phyloP scores from a whole-genome alignment of 2,888 invertebrate genomes.

The Pyralis farinalis region DNA sequence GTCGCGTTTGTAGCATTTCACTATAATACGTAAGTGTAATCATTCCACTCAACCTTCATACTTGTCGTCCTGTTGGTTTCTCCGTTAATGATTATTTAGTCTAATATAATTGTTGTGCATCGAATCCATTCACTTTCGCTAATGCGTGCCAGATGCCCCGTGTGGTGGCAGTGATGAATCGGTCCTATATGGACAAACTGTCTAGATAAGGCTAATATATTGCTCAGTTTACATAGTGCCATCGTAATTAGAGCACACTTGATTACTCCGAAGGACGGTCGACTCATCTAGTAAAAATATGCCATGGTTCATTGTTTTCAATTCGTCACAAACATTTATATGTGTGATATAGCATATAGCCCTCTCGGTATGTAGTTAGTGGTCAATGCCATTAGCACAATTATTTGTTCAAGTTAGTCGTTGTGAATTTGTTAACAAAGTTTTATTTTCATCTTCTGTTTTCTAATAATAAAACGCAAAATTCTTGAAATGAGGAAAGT shows the following conservation, averaged over 20 bases:
- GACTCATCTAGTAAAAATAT: slow-evolving; percentile 35
- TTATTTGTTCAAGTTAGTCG: too few species aligned
- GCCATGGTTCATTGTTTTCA: slow-evolving; percentile 29
- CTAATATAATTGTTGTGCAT: slow-evolving; percentile 27
- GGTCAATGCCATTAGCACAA: too few species aligned
- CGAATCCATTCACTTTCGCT: slow-evolving; percentile 57
- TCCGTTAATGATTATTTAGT: neutral
- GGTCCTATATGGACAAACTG: slow-evolving; percentile 57
- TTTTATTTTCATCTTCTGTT: too few species aligned
- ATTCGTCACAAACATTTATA: neutral
- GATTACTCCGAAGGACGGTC: slow-evolving; percentile 39
- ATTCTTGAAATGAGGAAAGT: too few species aligned
- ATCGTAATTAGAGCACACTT: slow-evolving; percentile 48
- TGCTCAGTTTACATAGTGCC: slow-evolving; percentile 42
- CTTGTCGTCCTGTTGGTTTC: neutral
- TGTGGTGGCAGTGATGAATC: slow-evolving; percentile 67
- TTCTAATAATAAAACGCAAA: too few species aligned
- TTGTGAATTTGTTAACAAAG: neutral
- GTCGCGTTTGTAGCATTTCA: too few species aligned
- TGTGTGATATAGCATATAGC: too few species aligned
- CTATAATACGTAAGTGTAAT: too few species aligned
- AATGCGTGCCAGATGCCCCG: slow-evolving; percentile 37
- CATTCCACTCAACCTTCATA: too few species aligned
- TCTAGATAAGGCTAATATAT: slow-evolving; percentile 76
- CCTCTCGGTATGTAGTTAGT: too few species aligned